phyloP scores from a whole-genome alignment of 2,888 invertebrate genomes.

The Colletes collaris region DNA sequence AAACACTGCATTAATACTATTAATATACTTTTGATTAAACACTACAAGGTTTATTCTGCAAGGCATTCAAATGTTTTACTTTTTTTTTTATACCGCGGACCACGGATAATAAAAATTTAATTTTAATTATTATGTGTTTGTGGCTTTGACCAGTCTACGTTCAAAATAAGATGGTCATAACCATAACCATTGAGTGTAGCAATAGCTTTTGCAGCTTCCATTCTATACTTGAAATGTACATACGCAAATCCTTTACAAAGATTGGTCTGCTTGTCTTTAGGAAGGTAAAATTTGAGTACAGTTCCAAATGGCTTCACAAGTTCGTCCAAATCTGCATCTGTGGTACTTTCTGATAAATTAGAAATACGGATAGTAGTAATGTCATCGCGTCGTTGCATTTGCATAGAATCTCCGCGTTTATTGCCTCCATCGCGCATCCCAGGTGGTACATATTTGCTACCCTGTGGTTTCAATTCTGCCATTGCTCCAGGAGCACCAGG shows the following conservation, averaged over 20 bases:
- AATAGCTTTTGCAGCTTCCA: slow-evolving; percentile 97
- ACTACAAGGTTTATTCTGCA: too few relatives aligned
- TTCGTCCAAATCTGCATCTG: slow-evolving; percentile 97
- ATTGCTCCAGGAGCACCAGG: slow-evolving; percentile 74
- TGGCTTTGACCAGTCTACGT: slow-evolving; percentile 99
- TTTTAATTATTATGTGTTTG: slow-evolving; percentile 82
- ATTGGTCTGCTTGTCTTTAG: slow-evolving; percentile 95
- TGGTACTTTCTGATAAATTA: slow-evolving; percentile 97
- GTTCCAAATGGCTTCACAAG: slow-evolving; percentile 97
- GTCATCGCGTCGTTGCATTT: slow-evolving; percentile 89
- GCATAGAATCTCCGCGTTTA: slow-evolving; percentile 89
- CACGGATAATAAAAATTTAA: slow-evolving; percentile 17
- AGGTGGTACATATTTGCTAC: slow-evolving; percentile 94
- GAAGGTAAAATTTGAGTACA: slow-evolving; percentile 96
- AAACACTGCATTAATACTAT: slow-evolving; percentile 10
- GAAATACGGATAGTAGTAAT: slow-evolving; percentile 97
- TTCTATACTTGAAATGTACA: slow-evolving; percentile 96
- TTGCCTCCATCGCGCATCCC: slow-evolving; percentile 93
- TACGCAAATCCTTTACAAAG: slow-evolving; percentile 99
- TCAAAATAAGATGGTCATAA: slow-evolving; percentile 98
- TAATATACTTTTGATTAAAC: background rate
- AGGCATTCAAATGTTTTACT: slow-evolving; percentile 1
- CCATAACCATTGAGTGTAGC: slow-evolving; percentile 95
- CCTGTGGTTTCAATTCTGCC: slow-evolving; percentile 81
- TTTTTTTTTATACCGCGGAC: slow-evolving; percentile 1